Conservation (phyloP, 2,888 invertebrate species). For the Bedellia somnulentella region DNA sequence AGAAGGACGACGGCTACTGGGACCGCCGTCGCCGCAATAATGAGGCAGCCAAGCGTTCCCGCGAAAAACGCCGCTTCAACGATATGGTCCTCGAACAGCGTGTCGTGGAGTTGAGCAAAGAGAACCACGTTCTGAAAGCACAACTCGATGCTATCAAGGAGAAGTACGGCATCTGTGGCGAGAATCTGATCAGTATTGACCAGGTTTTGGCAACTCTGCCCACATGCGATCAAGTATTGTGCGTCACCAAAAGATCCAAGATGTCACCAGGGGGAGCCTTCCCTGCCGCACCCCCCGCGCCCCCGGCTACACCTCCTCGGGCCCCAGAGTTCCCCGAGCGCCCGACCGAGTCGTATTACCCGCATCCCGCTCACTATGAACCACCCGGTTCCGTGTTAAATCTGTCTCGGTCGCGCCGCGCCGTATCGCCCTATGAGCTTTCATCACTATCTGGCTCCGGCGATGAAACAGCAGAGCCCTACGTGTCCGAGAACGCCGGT, state of each 20-base stretch:
- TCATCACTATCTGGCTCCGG: constrained; percentile 72
- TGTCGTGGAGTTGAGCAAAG: constrained; percentile 91
- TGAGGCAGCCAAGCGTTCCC: constrained; percentile 93
- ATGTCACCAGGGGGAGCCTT: constrained; percentile 44
- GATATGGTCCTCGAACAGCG: constrained; percentile 95
- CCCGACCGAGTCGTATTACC: constrained; percentile 48
- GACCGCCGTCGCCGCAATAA: constrained; percentile 94
- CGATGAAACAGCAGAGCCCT: constrained; percentile 48
- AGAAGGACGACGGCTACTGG: constrained; percentile 98
- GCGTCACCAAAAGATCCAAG: constrained; percentile 74
- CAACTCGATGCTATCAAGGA: constrained; percentile 92
- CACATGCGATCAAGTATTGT: constrained; percentile 81
- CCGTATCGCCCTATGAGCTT: constrained; percentile 79
- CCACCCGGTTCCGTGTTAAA: constrained; percentile 71
- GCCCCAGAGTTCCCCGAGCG: constrained; percentile 57
- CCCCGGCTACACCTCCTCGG: constrained; percentile 42
- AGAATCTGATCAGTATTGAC: constrained; percentile 83
- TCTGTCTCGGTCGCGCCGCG: constrained; percentile 66
- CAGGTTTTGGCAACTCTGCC: constrained; percentile 86
- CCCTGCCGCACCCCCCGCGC: constrained; percentile 54
- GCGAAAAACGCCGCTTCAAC: constrained; percentile 95
- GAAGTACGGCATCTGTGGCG: constrained; percentile 88
- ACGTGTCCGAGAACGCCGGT: constrained; percentile 71
- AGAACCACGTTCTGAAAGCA: constrained; percentile 91
- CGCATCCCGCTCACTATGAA: constrained; percentile 59